Evolutionary conservation across 2,113 vertebrate species (phyloP).

Genomic region (Sialia sialis): DNA sequence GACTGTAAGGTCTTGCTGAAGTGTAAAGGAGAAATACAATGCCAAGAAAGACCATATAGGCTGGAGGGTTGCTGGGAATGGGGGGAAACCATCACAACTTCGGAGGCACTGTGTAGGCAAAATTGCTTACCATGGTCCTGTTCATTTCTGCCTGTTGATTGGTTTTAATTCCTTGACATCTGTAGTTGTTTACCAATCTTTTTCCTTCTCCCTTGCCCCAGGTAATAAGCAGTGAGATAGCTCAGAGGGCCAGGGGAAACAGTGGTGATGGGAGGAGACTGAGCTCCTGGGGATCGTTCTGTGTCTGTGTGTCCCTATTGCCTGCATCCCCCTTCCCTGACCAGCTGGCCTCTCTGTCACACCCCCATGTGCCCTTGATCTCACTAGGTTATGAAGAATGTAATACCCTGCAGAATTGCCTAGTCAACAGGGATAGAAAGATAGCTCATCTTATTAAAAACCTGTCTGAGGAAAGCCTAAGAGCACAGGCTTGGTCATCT

Average conservation of each 20-base stretch:
- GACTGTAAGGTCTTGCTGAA: not conserved
- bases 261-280: accelerated
- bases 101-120: not conserved
- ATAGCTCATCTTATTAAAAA: not conserved
- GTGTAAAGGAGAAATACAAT: not conserved
- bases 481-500: not conserved
- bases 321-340: not conserved
- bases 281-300: not conserved
- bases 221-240: not conserved
- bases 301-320: not conserved
- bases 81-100: not conserved
- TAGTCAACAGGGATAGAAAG: not conserved
- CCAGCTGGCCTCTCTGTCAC: not conserved
- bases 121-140: not conserved
- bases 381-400: not conserved
- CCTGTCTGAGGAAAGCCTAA: not conserved
- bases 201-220: not conserved
- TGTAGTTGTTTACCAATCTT: not conserved
- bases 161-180: not conserved
- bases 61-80: not conserved
- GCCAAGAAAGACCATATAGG: not conserved
- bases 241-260: not conserved
- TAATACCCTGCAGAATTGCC: not conserved
- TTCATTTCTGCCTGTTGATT: not conserved
- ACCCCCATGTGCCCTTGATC: not conserved